Evolutionary conservation across 2,888 invertebrate genomes (phyloP), one percentile per base, ranked within the genome.

Genomic region (Lacanobia wlatinum): DNA sequence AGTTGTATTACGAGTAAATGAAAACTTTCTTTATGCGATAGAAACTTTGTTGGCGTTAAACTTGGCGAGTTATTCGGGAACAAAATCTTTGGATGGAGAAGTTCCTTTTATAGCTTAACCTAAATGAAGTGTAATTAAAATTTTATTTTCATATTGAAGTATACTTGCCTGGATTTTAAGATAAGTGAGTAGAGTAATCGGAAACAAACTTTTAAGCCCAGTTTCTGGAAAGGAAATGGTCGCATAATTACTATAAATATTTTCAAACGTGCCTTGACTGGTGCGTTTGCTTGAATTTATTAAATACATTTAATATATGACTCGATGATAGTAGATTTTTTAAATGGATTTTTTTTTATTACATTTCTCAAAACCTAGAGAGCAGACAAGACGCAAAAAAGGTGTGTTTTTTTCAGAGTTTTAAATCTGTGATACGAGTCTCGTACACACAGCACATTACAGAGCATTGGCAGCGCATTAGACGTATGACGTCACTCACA

Each of bases 1-100:
- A 83, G 78, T 80, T 73, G 77, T 82, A 87, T 84, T 80, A 81
- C 64, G 71, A 55, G 34, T 59, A 76, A 90, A 85, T 88, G 84
- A 77, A 87, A 88, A 90, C 77, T 90, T 90, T 85, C 86, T 89
- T 90, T 91, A 92, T 88, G 89, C 88, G 88, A 90, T 88, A 85
- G 71, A 91, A 92, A 92, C 87, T 91, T 90, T 70, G 84, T 75
- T 82, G 79, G 85, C 85, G 83, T 88, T 87, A 86, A 90, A 91
- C 84, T 90, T 88, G 66, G 65, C 43, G 86, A 87, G 78, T 85
- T 65, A 67, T 87, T 84, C 86, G 87, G 86, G 85, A 89, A 87
- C 84, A 81, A 87, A 87, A 86, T 87, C 72, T 61, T 63, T 69
- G 76, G 71, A 81, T 76, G 70, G 78, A 83, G 73, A 76, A 83